Conservation (phyloP, 2,113 vertebrate genomes). For the Otocyon megalotis region DNA sequence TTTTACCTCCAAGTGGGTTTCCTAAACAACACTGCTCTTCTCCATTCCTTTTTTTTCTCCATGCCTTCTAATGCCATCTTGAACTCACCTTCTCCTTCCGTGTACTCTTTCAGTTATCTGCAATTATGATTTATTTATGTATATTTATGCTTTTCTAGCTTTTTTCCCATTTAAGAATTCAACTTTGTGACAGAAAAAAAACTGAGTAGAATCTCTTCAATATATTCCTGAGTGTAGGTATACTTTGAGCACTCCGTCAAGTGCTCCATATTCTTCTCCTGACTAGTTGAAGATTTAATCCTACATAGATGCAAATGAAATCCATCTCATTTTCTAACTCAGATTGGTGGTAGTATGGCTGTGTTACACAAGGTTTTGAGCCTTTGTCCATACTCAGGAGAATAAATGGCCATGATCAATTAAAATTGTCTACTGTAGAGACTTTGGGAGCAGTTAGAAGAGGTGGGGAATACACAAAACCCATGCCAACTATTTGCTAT, state of each 20-base stretch:
- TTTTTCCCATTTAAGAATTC: background rate
- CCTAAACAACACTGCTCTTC: background rate
- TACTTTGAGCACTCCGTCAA: background rate
- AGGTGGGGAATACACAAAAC: background rate
- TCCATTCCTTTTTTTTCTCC: background rate
- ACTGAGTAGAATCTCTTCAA: background rate
- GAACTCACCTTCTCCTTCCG: background rate
- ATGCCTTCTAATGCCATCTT: rapidly evolving
- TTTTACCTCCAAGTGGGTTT: background rate
- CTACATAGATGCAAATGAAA: background rate
- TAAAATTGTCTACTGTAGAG: background rate
- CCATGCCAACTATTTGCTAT: background rate
- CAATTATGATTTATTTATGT: background rate
- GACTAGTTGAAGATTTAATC: background rate
- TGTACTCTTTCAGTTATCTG: background rate
- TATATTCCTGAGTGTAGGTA: background rate
- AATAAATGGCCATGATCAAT: background rate
- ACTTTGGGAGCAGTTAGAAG: background rate
- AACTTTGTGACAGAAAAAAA: background rate
- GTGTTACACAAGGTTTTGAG: background rate
- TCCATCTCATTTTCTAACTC: background rate
- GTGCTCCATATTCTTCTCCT: background rate
- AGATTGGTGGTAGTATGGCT: rapidly evolving
- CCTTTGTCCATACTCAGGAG: background rate
- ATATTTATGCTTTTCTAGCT: background rate